These are phyloP conservation scores for Grammomys surdaster DNA, from an alignment of 2,113 vertebrate genomes.

Conservation along the genomic window DNA sequence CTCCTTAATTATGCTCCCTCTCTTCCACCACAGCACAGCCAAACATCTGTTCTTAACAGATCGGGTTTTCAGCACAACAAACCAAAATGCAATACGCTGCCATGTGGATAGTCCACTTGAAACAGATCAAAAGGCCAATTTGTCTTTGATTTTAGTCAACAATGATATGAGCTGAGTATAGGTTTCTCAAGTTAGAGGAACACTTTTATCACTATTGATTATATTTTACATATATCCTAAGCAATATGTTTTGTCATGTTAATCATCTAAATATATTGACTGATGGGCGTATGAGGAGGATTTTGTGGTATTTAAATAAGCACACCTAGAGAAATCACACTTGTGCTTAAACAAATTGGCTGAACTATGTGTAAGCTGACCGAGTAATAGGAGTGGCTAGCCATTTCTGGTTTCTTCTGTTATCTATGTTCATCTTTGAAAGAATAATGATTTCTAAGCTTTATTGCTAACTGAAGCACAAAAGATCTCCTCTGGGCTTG, in stretches of 20 bases:
- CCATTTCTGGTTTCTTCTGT: constrained; percentile 74
- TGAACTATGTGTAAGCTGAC: neutral
- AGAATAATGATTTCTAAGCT: constrained; percentile 85
- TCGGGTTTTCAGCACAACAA: constrained; percentile 70
- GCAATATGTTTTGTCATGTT: neutral
- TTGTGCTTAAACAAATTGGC: neutral
- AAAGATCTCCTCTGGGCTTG: constrained; percentile 87
- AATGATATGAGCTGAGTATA: constrained; percentile 23
- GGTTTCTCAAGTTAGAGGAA: constrained; percentile 28
- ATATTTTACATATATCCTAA: constrained; percentile 3
- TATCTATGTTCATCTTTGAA: constrained; percentile 81
- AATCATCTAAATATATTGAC: neutral
- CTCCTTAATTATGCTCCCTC: constrained; percentile 78
- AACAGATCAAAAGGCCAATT: constrained; percentile 63
- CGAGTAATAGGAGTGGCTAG: neutral
- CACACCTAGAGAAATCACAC: neutral
- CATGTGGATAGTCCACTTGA: constrained; percentile 21
- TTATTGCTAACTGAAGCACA: constrained; percentile 87
- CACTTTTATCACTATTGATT: constrained; percentile 45
- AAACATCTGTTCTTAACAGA: constrained; percentile 80
- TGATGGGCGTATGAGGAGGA: neutral
- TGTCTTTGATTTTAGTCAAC: constrained; percentile 60
- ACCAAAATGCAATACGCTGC: constrained; percentile 53
- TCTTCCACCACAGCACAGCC: constrained; percentile 60
- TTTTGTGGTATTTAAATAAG: constrained; percentile 4